Evolutionary conservation across 2,797 vertebrate genomes (phyloP).

Genomic region (Pitangus sulphuratus): DNA sequence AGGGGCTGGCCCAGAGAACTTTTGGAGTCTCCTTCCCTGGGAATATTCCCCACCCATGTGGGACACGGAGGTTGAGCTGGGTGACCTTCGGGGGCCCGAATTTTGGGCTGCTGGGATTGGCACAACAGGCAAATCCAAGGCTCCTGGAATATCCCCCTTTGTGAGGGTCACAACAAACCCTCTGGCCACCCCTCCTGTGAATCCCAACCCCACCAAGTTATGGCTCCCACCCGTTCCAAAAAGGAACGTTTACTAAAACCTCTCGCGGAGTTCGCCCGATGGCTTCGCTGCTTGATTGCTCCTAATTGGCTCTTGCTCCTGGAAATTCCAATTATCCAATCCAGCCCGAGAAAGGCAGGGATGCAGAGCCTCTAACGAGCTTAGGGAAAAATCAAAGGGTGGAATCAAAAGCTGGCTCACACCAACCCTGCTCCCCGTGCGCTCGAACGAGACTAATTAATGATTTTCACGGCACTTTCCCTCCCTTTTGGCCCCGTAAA

Average conservation of each 20-base stretch:
- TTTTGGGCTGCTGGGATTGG: background rate
- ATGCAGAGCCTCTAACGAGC: slow-evolving; percentile 18
- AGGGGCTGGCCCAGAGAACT: background rate
- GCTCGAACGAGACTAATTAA: slow-evolving; percentile 51
- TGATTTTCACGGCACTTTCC: slow-evolving; percentile 45
- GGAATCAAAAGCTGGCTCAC: slow-evolving; percentile 52
- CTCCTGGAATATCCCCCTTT: background rate
- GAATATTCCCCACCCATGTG: background rate
- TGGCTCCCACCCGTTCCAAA: background rate
- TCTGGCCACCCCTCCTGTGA: background rate
- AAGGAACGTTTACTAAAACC: background rate
- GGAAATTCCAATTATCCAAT: slow-evolving; percentile 1
- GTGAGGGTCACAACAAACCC: background rate
- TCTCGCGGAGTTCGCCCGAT: background rate
- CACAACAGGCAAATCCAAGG: background rate
- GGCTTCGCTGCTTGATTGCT: background rate
- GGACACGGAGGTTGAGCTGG: background rate
- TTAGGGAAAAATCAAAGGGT: slow-evolving; percentile 33
- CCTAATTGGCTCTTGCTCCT: background rate
- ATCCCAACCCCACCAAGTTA: background rate
- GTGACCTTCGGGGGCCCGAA: background rate
- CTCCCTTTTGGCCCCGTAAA: slow-evolving; percentile 33
- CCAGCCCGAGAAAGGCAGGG: background rate
- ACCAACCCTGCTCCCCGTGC: slow-evolving; percentile 8
- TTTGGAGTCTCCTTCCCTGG: background rate